phyloP scores from a whole-genome alignment of 2,113 vertebrate species.

The Galemys pyrenaicus region DNA sequence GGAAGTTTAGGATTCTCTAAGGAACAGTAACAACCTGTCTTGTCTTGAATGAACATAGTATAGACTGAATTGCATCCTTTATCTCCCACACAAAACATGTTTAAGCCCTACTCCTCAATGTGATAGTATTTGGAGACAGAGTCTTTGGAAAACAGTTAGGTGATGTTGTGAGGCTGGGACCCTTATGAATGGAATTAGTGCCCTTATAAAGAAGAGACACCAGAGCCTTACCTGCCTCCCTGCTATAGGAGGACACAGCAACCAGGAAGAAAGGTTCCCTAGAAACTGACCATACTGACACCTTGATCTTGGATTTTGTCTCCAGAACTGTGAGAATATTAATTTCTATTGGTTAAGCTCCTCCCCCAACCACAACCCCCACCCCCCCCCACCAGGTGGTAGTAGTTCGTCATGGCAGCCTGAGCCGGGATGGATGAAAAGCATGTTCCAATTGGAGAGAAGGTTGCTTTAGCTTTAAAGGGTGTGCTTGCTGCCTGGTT shows the following conservation, averaged over 20 bases:
- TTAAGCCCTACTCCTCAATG: no score
- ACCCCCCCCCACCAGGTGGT: no score
- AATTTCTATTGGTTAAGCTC: neutral
- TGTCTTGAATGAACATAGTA: neutral
- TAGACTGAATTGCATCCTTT: no score
- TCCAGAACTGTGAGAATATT: neutral
- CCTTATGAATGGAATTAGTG: no score
- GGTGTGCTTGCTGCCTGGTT: neutral
- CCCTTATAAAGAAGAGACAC: no score
- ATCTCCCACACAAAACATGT: no score
- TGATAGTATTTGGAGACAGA: no score
- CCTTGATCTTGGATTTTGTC: neutral
- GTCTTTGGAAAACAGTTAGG: no score
- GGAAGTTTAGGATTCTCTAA: neutral
- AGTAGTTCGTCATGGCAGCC: neutral
- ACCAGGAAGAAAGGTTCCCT: neutral
- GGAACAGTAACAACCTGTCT: neutral
- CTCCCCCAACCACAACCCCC: no score
- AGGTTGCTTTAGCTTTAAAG: neutral
- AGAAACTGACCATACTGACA: neutral
- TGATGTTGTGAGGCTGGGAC: no score
- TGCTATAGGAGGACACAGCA: no score
- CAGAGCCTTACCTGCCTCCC: no score
- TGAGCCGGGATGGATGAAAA: neutral
- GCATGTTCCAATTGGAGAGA: neutral